Percentiles rank a stretch among this genome's conserved stretches.
These are phyloP conservation scores for Drosophila oshimai DNA, from an alignment of 1,140 invertebrate genomes.

Conservation along the genomic window DNA sequence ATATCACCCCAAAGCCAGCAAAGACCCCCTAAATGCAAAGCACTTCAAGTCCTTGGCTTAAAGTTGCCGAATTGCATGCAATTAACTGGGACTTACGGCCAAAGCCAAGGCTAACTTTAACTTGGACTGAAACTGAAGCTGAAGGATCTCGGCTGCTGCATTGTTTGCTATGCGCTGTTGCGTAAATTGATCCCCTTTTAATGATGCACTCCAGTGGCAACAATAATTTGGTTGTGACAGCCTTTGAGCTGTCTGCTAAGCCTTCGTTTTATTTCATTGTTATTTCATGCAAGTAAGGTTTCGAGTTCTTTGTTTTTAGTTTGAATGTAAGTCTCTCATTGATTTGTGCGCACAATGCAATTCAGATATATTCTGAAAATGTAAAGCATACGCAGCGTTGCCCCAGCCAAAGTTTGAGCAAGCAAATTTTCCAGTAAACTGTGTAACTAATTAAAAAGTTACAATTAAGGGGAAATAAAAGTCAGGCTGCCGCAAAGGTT, in stretches of 20 bases:
- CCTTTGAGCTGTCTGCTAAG: neutral
- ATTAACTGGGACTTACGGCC: slow-evolving; percentile 69
- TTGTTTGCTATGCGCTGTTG: slow-evolving; percentile 25
- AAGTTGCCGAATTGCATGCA: slow-evolving; percentile 60
- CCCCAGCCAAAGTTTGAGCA: neutral
- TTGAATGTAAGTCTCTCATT: neutral
- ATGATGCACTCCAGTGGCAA: slow-evolving; percentile 17
- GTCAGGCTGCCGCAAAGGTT: neutral
- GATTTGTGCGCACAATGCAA: neutral
- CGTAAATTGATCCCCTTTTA: slow-evolving; percentile 26
- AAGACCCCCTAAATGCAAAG: slow-evolving; percentile 63
- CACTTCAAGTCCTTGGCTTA: slow-evolving; percentile 25
- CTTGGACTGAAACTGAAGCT: neutral
- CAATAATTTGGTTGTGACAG: slow-evolving; percentile 13
- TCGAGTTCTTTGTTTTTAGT: neutral
- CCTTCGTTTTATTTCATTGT: neutral
- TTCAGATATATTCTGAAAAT: neutral
- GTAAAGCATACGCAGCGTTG: slow-evolving; percentile 3
- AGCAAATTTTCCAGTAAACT: slow-evolving; percentile 7
- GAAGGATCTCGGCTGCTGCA: slow-evolving; percentile 10
- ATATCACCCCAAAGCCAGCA: neutral
- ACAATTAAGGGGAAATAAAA: neutral
- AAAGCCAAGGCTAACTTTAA: slow-evolving; percentile 10
- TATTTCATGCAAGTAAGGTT: neutral
- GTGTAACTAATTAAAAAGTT: slow-evolving; percentile 44